A percentile compares a stretch with the other conserved stretches of the same genome.
phyloP scores from a whole-genome alignment of 2,888 invertebrate genomes.

The Synanthedon myopaeformis region DNA sequence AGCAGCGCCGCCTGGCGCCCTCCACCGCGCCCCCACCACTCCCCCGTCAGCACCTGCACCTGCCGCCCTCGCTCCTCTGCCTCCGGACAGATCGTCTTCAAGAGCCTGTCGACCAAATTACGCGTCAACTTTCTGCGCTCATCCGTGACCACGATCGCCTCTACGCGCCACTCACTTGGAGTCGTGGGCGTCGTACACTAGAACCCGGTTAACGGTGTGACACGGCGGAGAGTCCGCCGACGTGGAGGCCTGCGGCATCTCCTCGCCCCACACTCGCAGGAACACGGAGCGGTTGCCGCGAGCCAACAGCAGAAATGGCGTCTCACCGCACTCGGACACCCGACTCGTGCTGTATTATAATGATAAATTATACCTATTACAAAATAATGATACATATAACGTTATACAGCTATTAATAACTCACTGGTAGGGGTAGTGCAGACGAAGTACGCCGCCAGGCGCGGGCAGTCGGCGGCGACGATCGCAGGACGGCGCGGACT shows the following conservation, averaged over 20 bases:
- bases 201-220: constrained; percentile 81
- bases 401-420: background rate
- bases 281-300: constrained; percentile 84
- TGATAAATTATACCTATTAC: background rate
- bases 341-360: constrained; percentile 16
- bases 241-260: constrained; percentile 74
- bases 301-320: constrained; percentile 85
- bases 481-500: constrained; percentile 22
- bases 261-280: constrained; percentile 85
- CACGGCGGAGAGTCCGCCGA: constrained; percentile 76
- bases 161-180: constrained; percentile 28
- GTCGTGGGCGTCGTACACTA: constrained; percentile 83
- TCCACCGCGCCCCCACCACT: constrained; percentile 70
- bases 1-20: constrained; percentile 78
- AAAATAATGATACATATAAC: background rate
- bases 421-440: constrained; percentile 49
- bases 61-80: constrained; percentile 75
- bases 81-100: constrained; percentile 80
- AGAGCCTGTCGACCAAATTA: constrained; percentile 32
- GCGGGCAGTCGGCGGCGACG: constrained; percentile 27
- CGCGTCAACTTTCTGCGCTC: background rate
- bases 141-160: background rate
- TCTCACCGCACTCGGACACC: constrained; percentile 75
- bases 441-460: constrained; percentile 35
- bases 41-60: constrained; percentile 83